Evolutionary conservation across 2,113 vertebrate species (phyloP).

Genomic region (Acrocephalus kingi): DNA sequence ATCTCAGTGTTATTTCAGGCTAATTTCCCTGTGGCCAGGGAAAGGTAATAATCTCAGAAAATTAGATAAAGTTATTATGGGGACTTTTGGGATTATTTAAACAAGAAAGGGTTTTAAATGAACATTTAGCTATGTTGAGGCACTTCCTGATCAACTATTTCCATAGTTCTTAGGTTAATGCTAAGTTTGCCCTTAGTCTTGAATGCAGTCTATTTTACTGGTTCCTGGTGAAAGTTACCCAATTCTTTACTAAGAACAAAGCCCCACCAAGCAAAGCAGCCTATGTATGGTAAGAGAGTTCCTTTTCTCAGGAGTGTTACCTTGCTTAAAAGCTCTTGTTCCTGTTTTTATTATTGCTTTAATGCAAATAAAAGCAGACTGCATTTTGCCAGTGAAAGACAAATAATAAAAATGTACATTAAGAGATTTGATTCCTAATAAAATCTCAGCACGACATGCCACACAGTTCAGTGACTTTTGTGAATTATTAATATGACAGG

Average conservation of each 20-base stretch:
- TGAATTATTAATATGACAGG: slow-evolving; percentile 26
- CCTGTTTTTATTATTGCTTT: background rate
- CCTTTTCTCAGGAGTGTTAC: background rate
- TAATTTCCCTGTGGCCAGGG: background rate
- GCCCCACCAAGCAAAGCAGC: background rate
- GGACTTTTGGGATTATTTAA: background rate
- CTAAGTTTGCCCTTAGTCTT: background rate
- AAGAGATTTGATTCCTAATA: background rate
- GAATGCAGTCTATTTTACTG: background rate
- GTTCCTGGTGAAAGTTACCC: background rate
- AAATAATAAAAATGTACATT: background rate
- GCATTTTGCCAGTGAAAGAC: background rate
- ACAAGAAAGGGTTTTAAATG: background rate
- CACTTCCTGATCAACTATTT: background rate
- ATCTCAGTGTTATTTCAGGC: background rate
- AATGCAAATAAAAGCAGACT: background rate
- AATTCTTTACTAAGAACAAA: background rate
- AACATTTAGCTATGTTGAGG: background rate
- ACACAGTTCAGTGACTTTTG: slow-evolving; percentile 24
- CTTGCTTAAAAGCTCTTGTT: background rate
- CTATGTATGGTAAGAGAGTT: background rate
- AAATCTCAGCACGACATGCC: background rate
- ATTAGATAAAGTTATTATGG: background rate
- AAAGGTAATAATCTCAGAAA: background rate
- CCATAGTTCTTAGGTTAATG: background rate